Conservation (phyloP, 2,797 vertebrate species). For the Sciurus carolinensis region DNA sequence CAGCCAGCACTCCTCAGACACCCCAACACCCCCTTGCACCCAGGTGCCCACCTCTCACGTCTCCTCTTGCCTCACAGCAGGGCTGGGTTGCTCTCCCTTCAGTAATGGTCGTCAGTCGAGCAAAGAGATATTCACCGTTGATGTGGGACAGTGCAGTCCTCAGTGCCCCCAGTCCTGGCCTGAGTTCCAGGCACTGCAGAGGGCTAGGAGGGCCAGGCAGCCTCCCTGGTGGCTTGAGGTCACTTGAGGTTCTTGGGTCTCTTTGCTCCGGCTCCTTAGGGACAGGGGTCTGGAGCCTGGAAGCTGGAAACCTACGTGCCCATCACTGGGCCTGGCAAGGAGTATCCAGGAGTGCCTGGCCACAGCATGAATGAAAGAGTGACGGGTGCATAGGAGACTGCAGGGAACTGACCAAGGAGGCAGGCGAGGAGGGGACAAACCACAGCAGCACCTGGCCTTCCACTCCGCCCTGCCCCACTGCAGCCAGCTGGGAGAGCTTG, state of each 20-base stretch:
- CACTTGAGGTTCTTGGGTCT: slow-evolving; percentile 63
- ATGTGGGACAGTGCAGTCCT: slow-evolving; percentile 62
- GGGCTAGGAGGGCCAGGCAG: slow-evolving; percentile 79
- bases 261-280: slow-evolving; percentile 77
- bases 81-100: slow-evolving; percentile 17
- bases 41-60: slow-evolving; percentile 72
- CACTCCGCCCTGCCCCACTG: no score
- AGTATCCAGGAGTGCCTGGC: fast-evolving
- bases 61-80: slow-evolving; percentile 58
- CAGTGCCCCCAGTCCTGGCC: slow-evolving; percentile 84
- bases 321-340: neutral
- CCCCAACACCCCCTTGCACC: slow-evolving; percentile 45
- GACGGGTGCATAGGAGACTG: no score
- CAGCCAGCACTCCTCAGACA: neutral
- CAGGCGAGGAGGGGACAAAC: fast-evolving
- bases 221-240: slow-evolving; percentile 74
- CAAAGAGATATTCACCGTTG: neutral
- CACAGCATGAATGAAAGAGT: neutral
- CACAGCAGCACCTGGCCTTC: no score
- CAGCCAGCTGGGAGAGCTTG: neutral
- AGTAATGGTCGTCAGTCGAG: no score
- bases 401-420: neutral
- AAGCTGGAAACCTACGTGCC: neutral
- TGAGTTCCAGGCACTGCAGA: slow-evolving; percentile 82
- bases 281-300: slow-evolving; percentile 40